Evolutionary conservation across 2,888 invertebrate genomes (phyloP), one percentile per base, ranked within the genome.

Genomic region (Mamestra brassicae): DNA sequence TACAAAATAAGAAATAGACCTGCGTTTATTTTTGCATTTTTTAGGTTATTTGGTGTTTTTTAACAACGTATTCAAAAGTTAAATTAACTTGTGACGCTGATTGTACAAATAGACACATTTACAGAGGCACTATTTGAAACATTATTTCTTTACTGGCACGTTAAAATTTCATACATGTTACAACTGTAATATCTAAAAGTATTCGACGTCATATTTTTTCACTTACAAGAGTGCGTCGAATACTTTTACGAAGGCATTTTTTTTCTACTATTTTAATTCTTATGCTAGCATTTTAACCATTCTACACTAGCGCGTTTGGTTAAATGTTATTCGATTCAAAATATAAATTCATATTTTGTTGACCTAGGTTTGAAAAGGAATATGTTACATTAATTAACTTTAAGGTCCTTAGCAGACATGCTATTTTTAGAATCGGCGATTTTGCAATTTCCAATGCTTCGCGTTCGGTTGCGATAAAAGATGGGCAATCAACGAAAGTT

Each of bases 291-390:
- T 61, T 64, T 50, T 70, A 68, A 11, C 13, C 7, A 13, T n/a
- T 50, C 71, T 69, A 76, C n/a, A 52, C 60, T 81, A 87, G 76
- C 85, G 61, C 86, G 78, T 81, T 81, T 81, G 81, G 76, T 80
- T 78, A 81, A 87, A 87, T 84, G 82, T 70, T 64, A 38, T 42
- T 78, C 13, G 26, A 58, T 26, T 45, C 4, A 58, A 50, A 76
- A 42, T 8, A n/a, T 57, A 17, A 26, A n/a, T 36, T 45, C 11
- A n/a, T 26, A 13, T 26, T 45, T 55, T 45, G 6, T 54, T 17
- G 52, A 34, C 34, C 8, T 42, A 42, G 17, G 47, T 47, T 42
- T 4, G 42, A 42, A 3, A 5, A 38, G 38, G 38, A 38, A 38
- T 4, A 38, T 42, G 42, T 42, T 38, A 7, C 8, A 5, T 42